phyloP scores from a whole-genome alignment of 2,888 invertebrate species.

The Vandiemenella viatica region DNA sequence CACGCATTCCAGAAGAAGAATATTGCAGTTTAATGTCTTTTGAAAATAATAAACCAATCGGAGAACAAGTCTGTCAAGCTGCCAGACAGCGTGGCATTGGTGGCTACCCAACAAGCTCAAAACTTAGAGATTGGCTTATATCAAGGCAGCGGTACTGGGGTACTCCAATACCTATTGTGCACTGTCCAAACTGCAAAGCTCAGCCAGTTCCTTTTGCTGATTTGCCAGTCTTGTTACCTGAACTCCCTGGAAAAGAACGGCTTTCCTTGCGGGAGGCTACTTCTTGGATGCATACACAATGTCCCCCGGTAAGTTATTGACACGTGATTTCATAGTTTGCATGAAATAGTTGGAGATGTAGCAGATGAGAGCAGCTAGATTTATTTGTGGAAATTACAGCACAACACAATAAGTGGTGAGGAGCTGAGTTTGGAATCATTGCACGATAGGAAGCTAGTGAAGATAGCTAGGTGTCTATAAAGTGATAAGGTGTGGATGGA shows the following conservation, averaged over 20 bases:
- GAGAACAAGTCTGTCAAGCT: conserved; percentile 38
- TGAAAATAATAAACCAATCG: conserved; percentile 29
- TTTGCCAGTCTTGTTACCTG: conserved; percentile 66
- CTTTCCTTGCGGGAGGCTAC: conserved; percentile 37
- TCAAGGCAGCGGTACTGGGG: conserved; percentile 98
- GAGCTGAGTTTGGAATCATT: too few species aligned
- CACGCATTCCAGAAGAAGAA: conserved; percentile 14
- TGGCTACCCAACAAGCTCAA: conserved; percentile 64
- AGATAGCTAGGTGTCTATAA: too few species aligned
- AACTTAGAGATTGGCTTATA: conserved; percentile 86
- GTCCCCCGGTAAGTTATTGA: too few species aligned
- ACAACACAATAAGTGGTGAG: too few species aligned
- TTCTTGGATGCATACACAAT: conserved; percentile 55
- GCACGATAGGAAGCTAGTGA: too few species aligned
- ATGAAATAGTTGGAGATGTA: too few species aligned
- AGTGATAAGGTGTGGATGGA: too few species aligned
- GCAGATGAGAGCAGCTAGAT: too few species aligned
- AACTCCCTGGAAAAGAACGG: conserved; percentile 23
- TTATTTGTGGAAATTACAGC: too few species aligned
- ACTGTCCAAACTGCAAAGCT: conserved; percentile 57
- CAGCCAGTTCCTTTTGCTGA: conserved; percentile 63
- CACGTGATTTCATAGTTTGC: too few species aligned
- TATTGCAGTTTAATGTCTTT: too few species aligned
- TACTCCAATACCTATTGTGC: conserved; percentile 91
- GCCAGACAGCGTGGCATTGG: conserved; percentile 47